Conservation (phyloP, 2,797 vertebrate genomes). For the Falco concolor region DNA sequence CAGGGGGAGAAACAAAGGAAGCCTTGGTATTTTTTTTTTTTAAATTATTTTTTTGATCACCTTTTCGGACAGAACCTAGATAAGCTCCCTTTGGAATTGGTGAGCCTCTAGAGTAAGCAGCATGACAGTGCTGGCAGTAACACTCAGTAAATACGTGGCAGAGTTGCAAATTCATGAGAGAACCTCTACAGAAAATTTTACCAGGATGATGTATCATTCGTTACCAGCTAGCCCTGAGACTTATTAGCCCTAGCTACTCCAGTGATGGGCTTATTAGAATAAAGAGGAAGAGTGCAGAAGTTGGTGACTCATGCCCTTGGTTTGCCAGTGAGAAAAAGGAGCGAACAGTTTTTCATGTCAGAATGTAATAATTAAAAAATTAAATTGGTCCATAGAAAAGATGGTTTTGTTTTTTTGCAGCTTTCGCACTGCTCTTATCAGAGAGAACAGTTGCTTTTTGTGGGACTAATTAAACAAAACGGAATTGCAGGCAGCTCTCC, state of each 20-base stretch:
- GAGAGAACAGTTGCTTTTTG: constrained; percentile 57
- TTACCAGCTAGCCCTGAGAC: neutral
- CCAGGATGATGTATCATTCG: neutral
- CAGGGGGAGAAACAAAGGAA: neutral
- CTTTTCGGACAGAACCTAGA: neutral
- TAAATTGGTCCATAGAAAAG: constrained; percentile 10
- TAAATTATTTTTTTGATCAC: neutral
- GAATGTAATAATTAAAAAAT: constrained; percentile 36
- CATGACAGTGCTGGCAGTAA: neutral
- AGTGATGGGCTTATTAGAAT: neutral
- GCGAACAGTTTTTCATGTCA: neutral
- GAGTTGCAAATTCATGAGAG: neutral
- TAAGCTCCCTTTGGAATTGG: neutral
- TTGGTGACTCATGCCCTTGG: constrained; percentile 27
- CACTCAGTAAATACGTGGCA: neutral
- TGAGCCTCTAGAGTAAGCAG: neutral
- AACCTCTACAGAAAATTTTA: neutral
- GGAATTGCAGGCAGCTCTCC: constrained; percentile 61
- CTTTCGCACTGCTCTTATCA: constrained; percentile 22
- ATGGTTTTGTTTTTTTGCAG: neutral
- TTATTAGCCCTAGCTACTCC: neutral
- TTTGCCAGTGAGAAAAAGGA: neutral
- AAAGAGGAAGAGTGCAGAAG: neutral
- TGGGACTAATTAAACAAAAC: constrained; percentile 64
- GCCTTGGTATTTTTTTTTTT: neutral